Conservation (phyloP, 2,888 invertebrate genomes). For the Helobdella robusta region DNA sequence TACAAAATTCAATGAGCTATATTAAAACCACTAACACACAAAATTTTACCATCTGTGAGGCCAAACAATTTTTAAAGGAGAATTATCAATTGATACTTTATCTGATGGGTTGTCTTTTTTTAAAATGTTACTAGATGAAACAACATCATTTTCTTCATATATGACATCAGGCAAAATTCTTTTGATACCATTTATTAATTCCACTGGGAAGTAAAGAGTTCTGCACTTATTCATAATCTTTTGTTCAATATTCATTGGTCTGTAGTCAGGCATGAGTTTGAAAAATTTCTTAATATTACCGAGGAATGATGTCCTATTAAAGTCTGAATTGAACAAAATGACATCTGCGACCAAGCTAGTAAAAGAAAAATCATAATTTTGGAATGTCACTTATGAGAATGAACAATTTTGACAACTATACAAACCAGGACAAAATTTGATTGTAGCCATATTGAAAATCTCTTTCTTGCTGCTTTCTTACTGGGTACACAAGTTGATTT, state of each 20-base stretch:
- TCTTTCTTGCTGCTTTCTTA: slow-evolving; percentile 58
- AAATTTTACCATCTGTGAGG: slow-evolving; percentile 61
- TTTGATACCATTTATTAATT: slow-evolving; percentile 26
- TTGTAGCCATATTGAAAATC: slow-evolving; percentile 70
- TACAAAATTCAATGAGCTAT: background rate
- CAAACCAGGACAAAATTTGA: slow-evolving; percentile 57
- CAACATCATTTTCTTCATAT: background rate
- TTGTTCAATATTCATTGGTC: slow-evolving; percentile 54
- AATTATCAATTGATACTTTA: background rate
- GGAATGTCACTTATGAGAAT: slow-evolving; percentile 1
- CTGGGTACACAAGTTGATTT: slow-evolving; percentile 66
- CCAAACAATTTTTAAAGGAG: slow-evolving; percentile 59
- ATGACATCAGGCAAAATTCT: background rate
- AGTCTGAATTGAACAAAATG: slow-evolving; percentile 63
- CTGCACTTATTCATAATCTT: slow-evolving; percentile 57
- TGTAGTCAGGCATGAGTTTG: slow-evolving; percentile 60
- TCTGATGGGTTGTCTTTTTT: too few relatives aligned
- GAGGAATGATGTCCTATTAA: slow-evolving; percentile 62
- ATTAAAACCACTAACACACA: slow-evolving; percentile 1
- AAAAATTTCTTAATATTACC: slow-evolving; percentile 56
- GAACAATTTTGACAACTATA: background rate
- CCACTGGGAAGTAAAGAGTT: slow-evolving; percentile 59
- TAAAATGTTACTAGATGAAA: too few relatives aligned
- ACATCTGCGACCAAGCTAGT: slow-evolving; percentile 60
- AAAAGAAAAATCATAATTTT: slow-evolving; percentile 16